Percentiles rank a stretch among this genome's conserved stretches.
These are phyloP conservation scores for Charina bottae DNA, from an alignment of 2,113 vertebrate genomes.

Conservation along the genomic window DNA sequence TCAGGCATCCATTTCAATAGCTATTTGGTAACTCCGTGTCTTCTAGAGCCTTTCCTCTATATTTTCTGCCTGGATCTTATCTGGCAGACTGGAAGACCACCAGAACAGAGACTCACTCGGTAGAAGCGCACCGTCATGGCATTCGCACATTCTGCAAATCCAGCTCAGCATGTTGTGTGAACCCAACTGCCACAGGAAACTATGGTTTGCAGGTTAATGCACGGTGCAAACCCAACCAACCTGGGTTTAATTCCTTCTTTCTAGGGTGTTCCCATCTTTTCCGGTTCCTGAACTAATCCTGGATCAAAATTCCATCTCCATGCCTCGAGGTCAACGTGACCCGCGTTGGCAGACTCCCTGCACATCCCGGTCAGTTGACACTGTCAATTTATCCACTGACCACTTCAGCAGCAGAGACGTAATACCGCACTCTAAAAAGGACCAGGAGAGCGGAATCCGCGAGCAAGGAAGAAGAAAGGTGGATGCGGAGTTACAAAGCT, in stretches of 20 bases:
- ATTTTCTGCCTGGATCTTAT: not conserved
- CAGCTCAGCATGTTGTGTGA: not conserved
- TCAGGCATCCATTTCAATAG: constrained; percentile 93
- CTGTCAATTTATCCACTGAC: not conserved
- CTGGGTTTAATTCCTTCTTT: not conserved
- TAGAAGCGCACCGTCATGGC: not conserved
- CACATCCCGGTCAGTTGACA: not conserved
- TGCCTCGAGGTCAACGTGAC: not conserved
- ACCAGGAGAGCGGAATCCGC: not conserved
- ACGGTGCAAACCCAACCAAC: not conserved
- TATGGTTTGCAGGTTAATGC: not conserved
- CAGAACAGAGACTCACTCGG: not conserved
- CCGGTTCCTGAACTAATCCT: not conserved
- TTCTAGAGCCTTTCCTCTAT: not conserved
- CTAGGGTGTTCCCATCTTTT: not conserved
- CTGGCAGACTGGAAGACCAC: not conserved
- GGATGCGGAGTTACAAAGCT: not conserved
- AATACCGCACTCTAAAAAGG: too few species aligned
- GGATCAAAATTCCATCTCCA: not conserved
- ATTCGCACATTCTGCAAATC: not conserved
- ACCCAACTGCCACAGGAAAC: not conserved
- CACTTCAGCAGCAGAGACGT: not conserved
- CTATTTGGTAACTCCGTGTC: constrained; percentile 22
- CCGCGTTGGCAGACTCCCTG: too few species aligned
- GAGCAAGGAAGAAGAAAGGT: not conserved